Conservation (phyloP, 2,797 vertebrate genomes). For the Adrianichthys oophorus region DNA sequence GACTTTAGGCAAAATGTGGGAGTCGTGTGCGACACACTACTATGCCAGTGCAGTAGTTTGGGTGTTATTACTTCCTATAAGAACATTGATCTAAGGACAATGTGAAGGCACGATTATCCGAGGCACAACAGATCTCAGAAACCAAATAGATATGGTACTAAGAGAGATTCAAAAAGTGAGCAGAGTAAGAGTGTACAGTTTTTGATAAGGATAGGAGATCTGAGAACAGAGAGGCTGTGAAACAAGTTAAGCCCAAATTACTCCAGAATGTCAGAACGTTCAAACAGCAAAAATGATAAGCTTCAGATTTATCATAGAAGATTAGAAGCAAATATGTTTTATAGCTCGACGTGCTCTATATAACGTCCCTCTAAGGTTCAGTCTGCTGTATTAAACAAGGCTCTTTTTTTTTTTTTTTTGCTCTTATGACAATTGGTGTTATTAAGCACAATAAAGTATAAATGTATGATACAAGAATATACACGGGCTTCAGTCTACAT, state of each 20-base stretch:
- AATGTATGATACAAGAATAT: constrained; percentile 84
- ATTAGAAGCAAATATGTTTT: constrained; percentile 46
- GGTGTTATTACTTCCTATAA: constrained; percentile 60
- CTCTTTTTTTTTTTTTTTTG: constrained; percentile 42
- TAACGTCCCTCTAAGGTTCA: constrained; percentile 59
- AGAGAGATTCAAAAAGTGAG: constrained; percentile 19
- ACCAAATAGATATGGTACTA: constrained; percentile 48
- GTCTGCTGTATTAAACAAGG: constrained; percentile 78
- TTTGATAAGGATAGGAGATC: constrained; percentile 52
- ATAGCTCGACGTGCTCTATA: constrained; percentile 61
- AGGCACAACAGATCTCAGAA: constrained; percentile 65
- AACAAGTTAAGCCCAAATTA: constrained; percentile 75
- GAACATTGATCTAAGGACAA: constrained; percentile 71
- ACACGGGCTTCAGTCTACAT: constrained; percentile 76
- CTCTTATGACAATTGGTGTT: constrained; percentile 68
- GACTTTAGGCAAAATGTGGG: constrained; percentile 52
- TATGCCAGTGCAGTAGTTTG: constrained; percentile 63
- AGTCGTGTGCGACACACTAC: constrained; percentile 52
- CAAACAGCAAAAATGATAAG: constrained; percentile 58
- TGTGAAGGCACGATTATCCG: constrained; percentile 83
- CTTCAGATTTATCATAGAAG: constrained; percentile 55
- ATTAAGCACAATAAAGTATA: constrained; percentile 81
- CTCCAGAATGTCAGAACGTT: constrained; percentile 57
- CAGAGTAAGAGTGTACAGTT: constrained; percentile 40
- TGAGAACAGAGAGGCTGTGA: constrained; percentile 71